These are phyloP conservation scores for Sinella curviseta DNA, from an alignment of 1,140 invertebrate genomes.

Conservation along the genomic window DNA sequence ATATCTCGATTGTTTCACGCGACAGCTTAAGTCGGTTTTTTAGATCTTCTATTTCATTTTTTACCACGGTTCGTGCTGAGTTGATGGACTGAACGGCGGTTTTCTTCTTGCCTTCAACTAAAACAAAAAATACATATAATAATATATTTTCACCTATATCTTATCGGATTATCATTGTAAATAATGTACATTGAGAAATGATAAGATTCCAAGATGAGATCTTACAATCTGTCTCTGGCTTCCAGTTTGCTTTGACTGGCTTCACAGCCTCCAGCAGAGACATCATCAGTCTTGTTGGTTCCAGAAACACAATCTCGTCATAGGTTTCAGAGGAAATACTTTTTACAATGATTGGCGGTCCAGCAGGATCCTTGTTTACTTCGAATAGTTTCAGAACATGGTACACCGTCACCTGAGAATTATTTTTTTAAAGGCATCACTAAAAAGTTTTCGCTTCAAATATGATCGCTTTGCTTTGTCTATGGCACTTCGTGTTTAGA, in stretches of 20 bases:
- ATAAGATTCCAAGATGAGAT: constrained; percentile 43
- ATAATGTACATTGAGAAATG: neutral
- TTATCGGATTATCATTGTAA: neutral
- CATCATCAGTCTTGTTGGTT: constrained; percentile 91
- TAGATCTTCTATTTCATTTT: constrained; percentile 77
- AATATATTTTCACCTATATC: neutral
- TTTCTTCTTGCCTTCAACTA: constrained; percentile 89
- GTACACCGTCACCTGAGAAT: constrained; percentile 86
- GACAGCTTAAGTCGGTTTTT: constrained; percentile 86
- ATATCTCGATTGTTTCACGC: constrained; percentile 84
- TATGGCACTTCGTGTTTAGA: neutral
- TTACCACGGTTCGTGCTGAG: constrained; percentile 79
- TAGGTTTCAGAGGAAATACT: constrained; percentile 90
- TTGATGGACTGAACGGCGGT: constrained; percentile 76
- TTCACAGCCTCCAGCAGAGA: constrained; percentile 77
- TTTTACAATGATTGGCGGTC: constrained; percentile 66
- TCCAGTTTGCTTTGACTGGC: constrained; percentile 72
- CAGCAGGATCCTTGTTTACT: constrained; percentile 65
- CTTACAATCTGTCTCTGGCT: constrained; percentile 90
- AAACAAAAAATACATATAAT: constrained; percentile 33
- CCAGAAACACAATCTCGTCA: constrained; percentile 95
- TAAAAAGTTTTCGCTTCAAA: neutral
- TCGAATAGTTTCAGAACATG: constrained; percentile 95
- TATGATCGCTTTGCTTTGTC: neutral
- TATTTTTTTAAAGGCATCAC: neutral